Evolutionary conservation across 2,888 invertebrate species (phyloP).

Genomic region (Frankliniella intonsa): DNA sequence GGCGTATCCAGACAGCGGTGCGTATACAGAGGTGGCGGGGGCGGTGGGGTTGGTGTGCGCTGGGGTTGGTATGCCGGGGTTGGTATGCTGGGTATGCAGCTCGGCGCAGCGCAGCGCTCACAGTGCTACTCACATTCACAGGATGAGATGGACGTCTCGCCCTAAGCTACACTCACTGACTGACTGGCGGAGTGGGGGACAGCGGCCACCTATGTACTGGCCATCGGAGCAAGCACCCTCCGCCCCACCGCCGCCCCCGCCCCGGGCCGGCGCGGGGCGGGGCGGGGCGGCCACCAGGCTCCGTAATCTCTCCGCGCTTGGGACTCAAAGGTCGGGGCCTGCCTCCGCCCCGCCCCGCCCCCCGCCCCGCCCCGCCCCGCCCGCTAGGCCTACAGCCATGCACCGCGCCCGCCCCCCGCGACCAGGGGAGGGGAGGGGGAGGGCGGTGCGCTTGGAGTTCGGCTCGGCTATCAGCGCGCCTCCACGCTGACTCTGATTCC

Average conservation of each 20-base stretch:
- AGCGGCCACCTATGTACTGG: slow-evolving; percentile 22
- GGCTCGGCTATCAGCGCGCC: background rate
- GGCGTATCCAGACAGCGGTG: too few species aligned
- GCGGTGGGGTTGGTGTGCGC: background rate
- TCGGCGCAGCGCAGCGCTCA: background rate
- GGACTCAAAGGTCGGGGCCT: background rate
- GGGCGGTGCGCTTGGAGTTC: background rate
- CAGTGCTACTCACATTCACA: background rate
- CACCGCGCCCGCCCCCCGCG: background rate
- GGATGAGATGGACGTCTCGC: background rate
- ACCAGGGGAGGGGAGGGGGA: background rate
- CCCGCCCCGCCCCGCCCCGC: background rate
- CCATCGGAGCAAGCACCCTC: background rate
- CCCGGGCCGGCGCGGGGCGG: background rate
- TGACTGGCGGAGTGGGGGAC: background rate
- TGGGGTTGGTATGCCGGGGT: background rate
- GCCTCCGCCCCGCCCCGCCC: background rate
- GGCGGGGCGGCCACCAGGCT: background rate
- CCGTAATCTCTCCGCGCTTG: slow-evolving; percentile 12
- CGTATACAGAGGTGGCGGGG: background rate
- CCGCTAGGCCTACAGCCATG: background rate
- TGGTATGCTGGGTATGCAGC: too few species aligned
- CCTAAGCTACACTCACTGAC: slow-evolving; percentile 8
- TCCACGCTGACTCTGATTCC: background rate
- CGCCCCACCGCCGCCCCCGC: background rate